A percentile compares a stretch with the other conserved stretches of the same genome.
Evolutionary conservation across 2,113 vertebrate species (phyloP).

Genomic region (Anarrhichthys ocellatus): DNA sequence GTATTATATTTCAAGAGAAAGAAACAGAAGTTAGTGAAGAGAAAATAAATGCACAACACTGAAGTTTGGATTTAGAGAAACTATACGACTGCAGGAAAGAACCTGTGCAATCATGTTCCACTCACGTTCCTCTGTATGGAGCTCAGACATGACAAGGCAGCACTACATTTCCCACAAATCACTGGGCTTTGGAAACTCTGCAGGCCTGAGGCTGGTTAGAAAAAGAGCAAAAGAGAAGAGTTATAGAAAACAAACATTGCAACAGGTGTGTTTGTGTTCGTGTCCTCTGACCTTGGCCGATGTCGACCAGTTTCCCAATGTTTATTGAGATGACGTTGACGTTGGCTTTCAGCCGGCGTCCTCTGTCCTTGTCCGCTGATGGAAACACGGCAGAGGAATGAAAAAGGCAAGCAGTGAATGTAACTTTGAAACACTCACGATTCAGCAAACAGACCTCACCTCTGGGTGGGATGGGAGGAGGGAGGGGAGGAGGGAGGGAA

Average conservation of each 20-base stretch:
- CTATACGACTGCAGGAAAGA: too few species aligned
- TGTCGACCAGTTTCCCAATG: constrained; percentile 74
- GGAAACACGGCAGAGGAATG: background rate
- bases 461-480: constrained; percentile 65
- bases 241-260: background rate
- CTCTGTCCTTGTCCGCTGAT: constrained; percentile 56
- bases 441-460: constrained; percentile 31
- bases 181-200: constrained; percentile 69
- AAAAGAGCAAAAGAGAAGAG: too few species aligned
- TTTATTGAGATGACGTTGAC: constrained; percentile 78
- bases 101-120: background rate
- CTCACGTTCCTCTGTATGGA: constrained; percentile 65
- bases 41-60: too few species aligned
- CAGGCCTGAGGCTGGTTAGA: constrained; percentile 48
- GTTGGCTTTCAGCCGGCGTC: constrained; percentile 66
- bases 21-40: background rate
- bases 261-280: background rate
- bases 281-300: constrained; percentile 67
- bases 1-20: background rate
- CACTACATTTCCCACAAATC: constrained; percentile 78
- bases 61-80: too few species aligned
- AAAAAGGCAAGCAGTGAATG: too few species aligned
- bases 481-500: constrained; percentile 49
- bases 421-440: background rate
- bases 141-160: constrained; percentile 75